Evolutionary conservation across 2,888 invertebrate species (phyloP), one percentile per base, ranked within the genome.

Genomic region (Carabus problematicus): DNA sequence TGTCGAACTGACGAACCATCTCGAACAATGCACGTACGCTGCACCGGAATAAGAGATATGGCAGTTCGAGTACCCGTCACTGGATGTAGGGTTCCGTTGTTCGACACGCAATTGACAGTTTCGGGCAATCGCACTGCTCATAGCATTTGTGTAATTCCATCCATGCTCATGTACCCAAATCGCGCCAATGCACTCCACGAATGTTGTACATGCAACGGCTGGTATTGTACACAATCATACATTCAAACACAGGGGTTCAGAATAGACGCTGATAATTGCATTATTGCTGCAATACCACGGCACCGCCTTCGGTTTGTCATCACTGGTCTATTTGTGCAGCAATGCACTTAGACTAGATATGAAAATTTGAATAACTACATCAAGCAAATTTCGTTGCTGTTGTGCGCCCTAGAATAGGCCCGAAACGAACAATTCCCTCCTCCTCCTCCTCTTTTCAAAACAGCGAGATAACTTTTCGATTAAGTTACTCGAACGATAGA

Each of bases 391-490:
- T 29, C 29, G 29, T 29, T 29, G 73, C 59, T 68, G 64, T 54
- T 41, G 71, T 70, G 71, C 71, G 61, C 72, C 66, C 67, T 70
- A 62, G 67, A 64, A 64, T 69, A 61, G 64, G 67, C 56, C 29
- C 8, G 29, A 39, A 56, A 56, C 29, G 56, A 29, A 56, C 42
- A n/a, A 39, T 14, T 42, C 41, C 42, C 55, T 43, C 40, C 56
- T 9, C 40, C 55, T 16, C n/a, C n/a, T n/a, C n/a, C n/a, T n/a
- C n/a, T n/a, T 29, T 29, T 29, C 29, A 29, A 40, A 64, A 64
- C 56, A 66, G 55, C 72, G 55, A 74, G 75, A 75, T 76, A 78
- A 78, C 76, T 76, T 77, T 76, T 76, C 73, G 75, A 77, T 77
- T 75, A 74, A 76, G 76, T 77, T 77, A 64, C 42, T 76, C 74